These are phyloP conservation scores for Reticulitermes speratus DNA, from an alignment of 1,140 invertebrate genomes.

Conservation along the genomic window DNA sequence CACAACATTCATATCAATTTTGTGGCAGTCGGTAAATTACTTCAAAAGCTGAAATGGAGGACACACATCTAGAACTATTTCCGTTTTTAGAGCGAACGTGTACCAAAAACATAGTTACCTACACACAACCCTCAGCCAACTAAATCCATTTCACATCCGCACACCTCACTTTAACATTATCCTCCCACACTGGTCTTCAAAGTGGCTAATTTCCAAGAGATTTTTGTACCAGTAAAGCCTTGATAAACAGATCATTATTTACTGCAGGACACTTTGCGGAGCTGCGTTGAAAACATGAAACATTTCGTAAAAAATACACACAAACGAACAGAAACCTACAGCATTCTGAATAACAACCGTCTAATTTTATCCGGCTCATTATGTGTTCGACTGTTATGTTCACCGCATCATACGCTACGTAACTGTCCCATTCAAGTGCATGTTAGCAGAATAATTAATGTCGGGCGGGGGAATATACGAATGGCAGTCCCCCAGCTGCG, in stretches of 20 bases:
- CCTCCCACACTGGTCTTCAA: too few relatives aligned
- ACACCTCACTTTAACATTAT: too few relatives aligned
- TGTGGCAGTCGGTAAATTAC: too few relatives aligned
- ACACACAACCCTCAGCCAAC: too few relatives aligned
- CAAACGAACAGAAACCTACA: not conserved
- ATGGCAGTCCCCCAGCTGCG: not conserved
- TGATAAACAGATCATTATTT: not conserved
- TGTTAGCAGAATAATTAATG: not conserved
- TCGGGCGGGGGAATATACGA: not conserved
- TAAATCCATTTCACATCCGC: too few relatives aligned
- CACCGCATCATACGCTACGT: not conserved
- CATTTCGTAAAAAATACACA: not conserved
- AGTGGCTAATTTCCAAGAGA: too few relatives aligned
- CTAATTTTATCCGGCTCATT: not conserved
- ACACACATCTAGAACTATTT: too few relatives aligned
- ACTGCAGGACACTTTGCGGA: not conserved
- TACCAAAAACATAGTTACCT: too few relatives aligned
- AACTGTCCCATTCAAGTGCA: not conserved
- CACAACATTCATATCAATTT: too few relatives aligned
- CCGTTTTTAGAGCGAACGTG: too few relatives aligned
- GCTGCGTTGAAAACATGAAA: not conserved
- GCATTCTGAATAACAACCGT: not conserved
- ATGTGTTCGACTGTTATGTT: too few relatives aligned
- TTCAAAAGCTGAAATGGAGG: too few relatives aligned
- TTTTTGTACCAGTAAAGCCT: not conserved